A percentile compares a stretch with the other conserved stretches of the same genome.
These are phyloP conservation scores for Hylaea fasciaria DNA, from an alignment of 2,888 invertebrate species.

Conservation along the genomic window DNA sequence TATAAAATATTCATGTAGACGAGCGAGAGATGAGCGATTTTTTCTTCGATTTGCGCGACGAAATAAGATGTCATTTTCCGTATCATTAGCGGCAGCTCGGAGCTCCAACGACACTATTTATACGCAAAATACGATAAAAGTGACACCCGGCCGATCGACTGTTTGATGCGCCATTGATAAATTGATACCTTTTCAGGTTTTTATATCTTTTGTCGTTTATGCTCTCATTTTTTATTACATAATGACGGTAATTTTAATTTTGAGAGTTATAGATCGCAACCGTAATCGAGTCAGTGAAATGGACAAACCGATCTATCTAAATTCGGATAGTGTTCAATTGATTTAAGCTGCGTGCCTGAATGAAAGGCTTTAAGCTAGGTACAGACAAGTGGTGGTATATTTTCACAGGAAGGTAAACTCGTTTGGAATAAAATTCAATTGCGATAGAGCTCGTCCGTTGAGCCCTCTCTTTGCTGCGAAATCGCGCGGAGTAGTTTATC, in stretches of 20 bases:
- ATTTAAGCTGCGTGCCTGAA: constrained; percentile 31
- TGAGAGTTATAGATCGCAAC: constrained; percentile 23
- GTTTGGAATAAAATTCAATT: constrained; percentile 76
- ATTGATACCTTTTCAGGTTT: constrained; percentile 78
- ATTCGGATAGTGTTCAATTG: constrained; percentile 26
- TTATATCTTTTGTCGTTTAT: constrained; percentile 63
- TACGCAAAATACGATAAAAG: constrained; percentile 84
- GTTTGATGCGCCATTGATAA: constrained; percentile 83
- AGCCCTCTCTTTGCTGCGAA: constrained; percentile 81
- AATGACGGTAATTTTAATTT: constrained; percentile 34
- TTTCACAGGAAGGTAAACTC: constrained; percentile 73
- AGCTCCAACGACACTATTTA: constrained; percentile 82
- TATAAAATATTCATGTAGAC: constrained; percentile 84
- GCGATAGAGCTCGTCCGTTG: constrained; percentile 65
- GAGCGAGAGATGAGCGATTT: constrained; percentile 83
- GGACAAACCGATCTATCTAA: constrained; percentile 24
- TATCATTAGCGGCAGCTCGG: constrained; percentile 83
- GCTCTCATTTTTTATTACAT: constrained; percentile 52
- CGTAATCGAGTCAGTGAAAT: constrained; percentile 26
- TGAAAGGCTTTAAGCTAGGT: constrained; percentile 33
- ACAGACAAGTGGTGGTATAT: constrained; percentile 40
- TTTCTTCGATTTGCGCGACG: constrained; percentile 84
- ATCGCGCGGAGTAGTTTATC: constrained; percentile 80
- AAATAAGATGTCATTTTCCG: constrained; percentile 86
- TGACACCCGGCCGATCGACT: constrained; percentile 82